These are phyloP conservation scores for Hemicentrotus pulcherrimus DNA, from an alignment of 35 echinoderm and acorn worm genomes.

Conservation along the genomic window DNA sequence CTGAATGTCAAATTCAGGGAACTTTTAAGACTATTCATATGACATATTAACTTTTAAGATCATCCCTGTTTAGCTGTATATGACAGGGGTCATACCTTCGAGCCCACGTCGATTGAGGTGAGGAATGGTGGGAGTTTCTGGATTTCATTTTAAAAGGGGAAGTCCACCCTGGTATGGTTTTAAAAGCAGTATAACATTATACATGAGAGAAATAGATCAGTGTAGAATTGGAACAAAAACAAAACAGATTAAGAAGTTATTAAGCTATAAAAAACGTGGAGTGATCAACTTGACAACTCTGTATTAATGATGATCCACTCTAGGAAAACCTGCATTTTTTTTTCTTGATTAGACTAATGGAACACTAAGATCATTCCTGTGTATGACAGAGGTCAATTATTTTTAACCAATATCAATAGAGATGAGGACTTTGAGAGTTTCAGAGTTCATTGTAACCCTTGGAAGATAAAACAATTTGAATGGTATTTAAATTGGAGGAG, in stretches of 20 bases:
- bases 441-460: too few species aligned
- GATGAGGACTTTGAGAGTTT: conserved; percentile 36
- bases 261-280: too few species aligned
- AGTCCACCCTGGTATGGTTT: too few species aligned
- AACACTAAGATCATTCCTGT: conserved; percentile 85
- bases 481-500: too few species aligned
- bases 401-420: conserved; percentile 85
- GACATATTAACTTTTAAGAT: conserved; percentile 87
- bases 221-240: too few species aligned
- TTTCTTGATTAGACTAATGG: conserved; percentile 82
- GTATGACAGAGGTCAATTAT: conserved; percentile 67
- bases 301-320: conserved; percentile 75
- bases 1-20: conserved; percentile 85
- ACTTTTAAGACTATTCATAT: conserved; percentile 89
- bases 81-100: conserved; percentile 76
- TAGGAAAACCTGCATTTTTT: conserved; percentile 90
- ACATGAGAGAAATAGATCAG: too few species aligned
- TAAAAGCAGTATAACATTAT: too few species aligned
- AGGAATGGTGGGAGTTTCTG: neutral
- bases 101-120: conserved; percentile 87
- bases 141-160: too few species aligned
- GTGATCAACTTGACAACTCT: too few species aligned
- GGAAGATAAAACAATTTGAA: too few species aligned
- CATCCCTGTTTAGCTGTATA: conserved; percentile 67
- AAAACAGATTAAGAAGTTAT: too few species aligned